A percentile compares a stretch with the other conserved stretches of the same genome.
These are phyloP conservation scores for Lutjanus argentimaculatus DNA, from an alignment of 2,797 vertebrate species.

Conservation along the genomic window DNA sequence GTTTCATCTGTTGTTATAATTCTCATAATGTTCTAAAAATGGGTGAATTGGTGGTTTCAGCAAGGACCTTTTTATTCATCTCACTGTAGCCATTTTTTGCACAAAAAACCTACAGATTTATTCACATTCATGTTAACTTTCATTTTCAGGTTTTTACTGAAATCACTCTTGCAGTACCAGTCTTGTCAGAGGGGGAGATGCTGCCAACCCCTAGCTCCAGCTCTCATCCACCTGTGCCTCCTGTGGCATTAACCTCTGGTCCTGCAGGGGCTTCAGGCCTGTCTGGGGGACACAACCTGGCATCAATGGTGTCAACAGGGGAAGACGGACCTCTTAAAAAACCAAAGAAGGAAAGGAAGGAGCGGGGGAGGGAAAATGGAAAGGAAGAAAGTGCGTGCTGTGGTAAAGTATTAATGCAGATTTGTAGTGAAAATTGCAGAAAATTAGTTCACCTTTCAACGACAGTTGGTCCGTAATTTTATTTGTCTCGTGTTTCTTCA, in stretches of 20 bases:
- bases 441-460: background rate
- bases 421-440: background rate
- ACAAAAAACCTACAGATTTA: background rate
- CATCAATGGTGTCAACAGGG: conserved; percentile 57
- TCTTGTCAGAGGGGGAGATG: conserved; percentile 89
- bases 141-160: conserved; percentile 89
- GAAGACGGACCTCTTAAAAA: conserved; percentile 89
- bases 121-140: background rate
- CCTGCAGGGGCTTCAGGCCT: conserved; percentile 75
- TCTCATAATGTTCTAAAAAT: background rate
- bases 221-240: conserved; percentile 67
- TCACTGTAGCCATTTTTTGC: background rate
- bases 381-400: conserved; percentile 86
- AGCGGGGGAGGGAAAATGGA: conserved; percentile 90
- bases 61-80: background rate
- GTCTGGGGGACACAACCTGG: conserved; percentile 68
- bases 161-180: conserved; percentile 92
- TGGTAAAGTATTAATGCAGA: background rate
- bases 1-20: background rate
- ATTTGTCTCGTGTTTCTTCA: conserved; percentile 42
- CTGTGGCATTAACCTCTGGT: conserved; percentile 62
- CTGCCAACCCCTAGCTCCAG: conserved; percentile 65
- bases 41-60: background rate
- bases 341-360: conserved; percentile 92
- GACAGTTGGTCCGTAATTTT: background rate